Conservation (phyloP, 2,888 invertebrate genomes). For the Priapulus caudatus region DNA sequence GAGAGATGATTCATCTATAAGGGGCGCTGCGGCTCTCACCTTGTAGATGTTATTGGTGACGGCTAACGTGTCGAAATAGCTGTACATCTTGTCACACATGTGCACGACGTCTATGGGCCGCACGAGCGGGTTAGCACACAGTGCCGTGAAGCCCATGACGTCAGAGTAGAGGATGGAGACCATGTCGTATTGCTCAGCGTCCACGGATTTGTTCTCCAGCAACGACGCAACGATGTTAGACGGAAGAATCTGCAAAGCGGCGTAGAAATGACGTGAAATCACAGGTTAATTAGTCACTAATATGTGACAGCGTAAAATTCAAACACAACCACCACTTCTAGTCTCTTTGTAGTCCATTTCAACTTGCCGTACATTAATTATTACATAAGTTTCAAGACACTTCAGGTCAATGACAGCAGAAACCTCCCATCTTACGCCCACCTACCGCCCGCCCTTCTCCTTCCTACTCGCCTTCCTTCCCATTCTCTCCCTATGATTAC, state of each 20-base stretch:
- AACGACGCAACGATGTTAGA: constrained; percentile 23
- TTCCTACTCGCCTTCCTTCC: too few relatives aligned
- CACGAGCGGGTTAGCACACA: constrained; percentile 24
- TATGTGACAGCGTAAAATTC: too few relatives aligned
- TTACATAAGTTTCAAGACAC: too few relatives aligned
- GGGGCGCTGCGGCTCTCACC: constrained; percentile 12
- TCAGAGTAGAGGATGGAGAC: constrained; percentile 26
- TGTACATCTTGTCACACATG: constrained; percentile 23
- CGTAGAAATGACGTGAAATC: too few relatives aligned
- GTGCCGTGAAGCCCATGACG: constrained; percentile 26
- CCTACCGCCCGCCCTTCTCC: too few relatives aligned
- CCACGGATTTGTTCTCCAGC: constrained; percentile 21
- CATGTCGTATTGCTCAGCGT: constrained; percentile 24
- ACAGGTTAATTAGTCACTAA: too few relatives aligned
- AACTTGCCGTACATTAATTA: too few relatives aligned
- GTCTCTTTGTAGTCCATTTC: too few relatives aligned
- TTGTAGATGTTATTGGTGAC: constrained; percentile 20
- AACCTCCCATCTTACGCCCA: too few relatives aligned
- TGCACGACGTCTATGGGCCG: constrained; percentile 27
- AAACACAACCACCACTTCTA: too few relatives aligned
- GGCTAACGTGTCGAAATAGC: constrained; percentile 19
- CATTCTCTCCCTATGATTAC: not conserved
- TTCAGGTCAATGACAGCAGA: too few relatives aligned
- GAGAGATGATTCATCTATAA: not conserved
- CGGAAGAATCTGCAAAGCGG: constrained; percentile 23